Conservation (phyloP, 2,888 invertebrate species). For the Byasa hedistus region DNA sequence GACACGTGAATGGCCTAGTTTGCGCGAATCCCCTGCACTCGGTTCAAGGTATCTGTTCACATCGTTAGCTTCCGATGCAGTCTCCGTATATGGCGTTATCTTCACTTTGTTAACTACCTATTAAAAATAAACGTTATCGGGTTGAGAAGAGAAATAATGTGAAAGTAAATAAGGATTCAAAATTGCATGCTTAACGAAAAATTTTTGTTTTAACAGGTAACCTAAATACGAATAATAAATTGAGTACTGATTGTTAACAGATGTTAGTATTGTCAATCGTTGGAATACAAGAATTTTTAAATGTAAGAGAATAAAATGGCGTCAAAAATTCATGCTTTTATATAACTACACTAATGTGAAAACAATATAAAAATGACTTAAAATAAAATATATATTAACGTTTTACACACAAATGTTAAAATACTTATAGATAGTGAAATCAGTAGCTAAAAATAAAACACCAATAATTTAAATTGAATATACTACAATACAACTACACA, state of each 20-base stretch:
- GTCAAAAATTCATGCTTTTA: too few relatives aligned
- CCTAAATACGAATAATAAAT: slow-evolving; percentile 9
- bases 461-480: too few relatives aligned
- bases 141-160: neutral
- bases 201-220: neutral
- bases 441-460: too few relatives aligned
- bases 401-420: too few relatives aligned
- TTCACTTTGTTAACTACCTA: slow-evolving; percentile 62
- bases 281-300: too few relatives aligned
- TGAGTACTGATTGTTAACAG: slow-evolving; percentile 5
- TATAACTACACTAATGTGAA: too few relatives aligned
- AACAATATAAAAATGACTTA: too few relatives aligned
- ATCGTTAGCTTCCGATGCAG: slow-evolving; percentile 58
- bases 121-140: slow-evolving; percentile 29
- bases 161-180: slow-evolving; percentile 7
- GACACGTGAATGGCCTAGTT: slow-evolving; percentile 46
- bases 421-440: too few relatives aligned
- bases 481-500: too few relatives aligned
- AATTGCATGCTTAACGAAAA: slow-evolving; percentile 17
- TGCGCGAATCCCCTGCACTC: slow-evolving; percentile 46
- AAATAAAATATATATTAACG: too few relatives aligned
- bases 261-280: neutral
- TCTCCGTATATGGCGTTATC: slow-evolving; percentile 65
- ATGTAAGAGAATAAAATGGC: too few relatives aligned
- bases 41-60: slow-evolving; percentile 51